Evolutionary conservation across 2,888 invertebrate species (phyloP).

Genomic region (Leucania comma): DNA sequence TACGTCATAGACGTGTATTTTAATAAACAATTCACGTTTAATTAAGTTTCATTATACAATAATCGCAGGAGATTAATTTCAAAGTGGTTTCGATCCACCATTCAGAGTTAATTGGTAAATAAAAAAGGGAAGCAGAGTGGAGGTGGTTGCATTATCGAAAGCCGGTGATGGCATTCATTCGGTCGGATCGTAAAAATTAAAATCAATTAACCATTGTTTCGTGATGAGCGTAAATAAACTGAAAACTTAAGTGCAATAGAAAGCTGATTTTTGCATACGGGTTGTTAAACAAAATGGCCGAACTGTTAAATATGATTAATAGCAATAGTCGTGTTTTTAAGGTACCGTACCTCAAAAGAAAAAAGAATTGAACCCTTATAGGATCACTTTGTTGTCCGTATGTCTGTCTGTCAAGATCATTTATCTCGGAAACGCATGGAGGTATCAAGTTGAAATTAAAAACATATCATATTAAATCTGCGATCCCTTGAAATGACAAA

Average conservation of each 20-base stretch:
- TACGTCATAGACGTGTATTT: not conserved
- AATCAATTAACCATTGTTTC: slow-evolving; percentile 10
- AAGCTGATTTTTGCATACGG: not conserved
- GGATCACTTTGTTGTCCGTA: too few species aligned
- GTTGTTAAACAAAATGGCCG: not conserved
- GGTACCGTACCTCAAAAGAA: too few species aligned
- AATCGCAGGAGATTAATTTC: slow-evolving; percentile 7
- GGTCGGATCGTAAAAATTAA: slow-evolving; percentile 4
- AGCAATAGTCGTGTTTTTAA: too few species aligned
- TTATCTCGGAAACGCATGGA: too few species aligned
- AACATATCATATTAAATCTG: too few species aligned
- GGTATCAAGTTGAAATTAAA: too few species aligned
- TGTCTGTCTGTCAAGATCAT: too few species aligned
- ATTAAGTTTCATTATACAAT: slow-evolving; percentile 11
- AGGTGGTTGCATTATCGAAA: slow-evolving; percentile 21
- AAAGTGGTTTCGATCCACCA: slow-evolving; percentile 6
- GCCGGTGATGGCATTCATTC: not conserved
- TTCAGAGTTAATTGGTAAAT: slow-evolving; percentile 31
- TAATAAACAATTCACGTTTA: slow-evolving; percentile 1
- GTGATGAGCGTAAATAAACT: not conserved
- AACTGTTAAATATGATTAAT: too few species aligned
- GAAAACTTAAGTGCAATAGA: not conserved
- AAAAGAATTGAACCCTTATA: too few species aligned
- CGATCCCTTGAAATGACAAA: too few species aligned
- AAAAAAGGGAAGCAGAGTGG: slow-evolving; percentile 1